Evolutionary conservation across 2,888 invertebrate genomes (phyloP).

Genomic region (Pyrocoelia pectoralis): DNA sequence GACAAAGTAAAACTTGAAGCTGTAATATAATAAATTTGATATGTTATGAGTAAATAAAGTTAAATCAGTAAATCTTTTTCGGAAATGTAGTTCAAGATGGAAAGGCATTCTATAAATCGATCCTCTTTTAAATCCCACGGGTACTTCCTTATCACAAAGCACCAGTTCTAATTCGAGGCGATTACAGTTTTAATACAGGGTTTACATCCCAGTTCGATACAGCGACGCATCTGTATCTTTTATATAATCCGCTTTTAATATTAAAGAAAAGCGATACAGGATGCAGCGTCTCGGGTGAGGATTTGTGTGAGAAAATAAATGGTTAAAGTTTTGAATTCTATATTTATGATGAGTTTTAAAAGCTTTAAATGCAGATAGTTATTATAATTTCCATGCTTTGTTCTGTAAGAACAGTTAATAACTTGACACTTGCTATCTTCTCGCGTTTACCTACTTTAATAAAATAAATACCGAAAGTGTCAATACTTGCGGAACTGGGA

Average conservation of each 20-base stretch:
- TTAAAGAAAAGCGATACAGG: conserved; percentile 42
- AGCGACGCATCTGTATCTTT: conserved; percentile 42
- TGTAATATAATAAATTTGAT: conserved; percentile 3
- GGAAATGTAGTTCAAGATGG: conserved; percentile 12
- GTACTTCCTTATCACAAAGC: conserved; percentile 36
- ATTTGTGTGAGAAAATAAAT: conserved; percentile 42
- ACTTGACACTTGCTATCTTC: not conserved
- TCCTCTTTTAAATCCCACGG: conserved; percentile 15
- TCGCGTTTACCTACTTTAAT: not conserved
- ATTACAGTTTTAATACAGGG: conserved; percentile 44
- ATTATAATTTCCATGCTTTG: conserved; percentile 20
- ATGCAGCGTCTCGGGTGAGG: conserved; percentile 38
- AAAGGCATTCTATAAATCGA: conserved; percentile 22
- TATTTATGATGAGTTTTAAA: conserved; percentile 31
- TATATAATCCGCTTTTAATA: conserved; percentile 42
- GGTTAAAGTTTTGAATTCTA: conserved; percentile 40
- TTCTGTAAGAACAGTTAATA: not conserved
- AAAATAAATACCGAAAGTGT: not conserved
- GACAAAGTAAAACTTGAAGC: too few species aligned
- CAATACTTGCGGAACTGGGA: too few species aligned
- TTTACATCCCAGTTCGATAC: conserved; percentile 41
- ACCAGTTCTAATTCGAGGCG: conserved; percentile 40
- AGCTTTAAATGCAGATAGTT: conserved; percentile 23
- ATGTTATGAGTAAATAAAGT: conserved; percentile 17
- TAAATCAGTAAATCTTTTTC: conserved; percentile 11